These are phyloP conservation scores for Drosophila funebris DNA, from an alignment of 1,140 invertebrate genomes.

Conservation along the genomic window DNA sequence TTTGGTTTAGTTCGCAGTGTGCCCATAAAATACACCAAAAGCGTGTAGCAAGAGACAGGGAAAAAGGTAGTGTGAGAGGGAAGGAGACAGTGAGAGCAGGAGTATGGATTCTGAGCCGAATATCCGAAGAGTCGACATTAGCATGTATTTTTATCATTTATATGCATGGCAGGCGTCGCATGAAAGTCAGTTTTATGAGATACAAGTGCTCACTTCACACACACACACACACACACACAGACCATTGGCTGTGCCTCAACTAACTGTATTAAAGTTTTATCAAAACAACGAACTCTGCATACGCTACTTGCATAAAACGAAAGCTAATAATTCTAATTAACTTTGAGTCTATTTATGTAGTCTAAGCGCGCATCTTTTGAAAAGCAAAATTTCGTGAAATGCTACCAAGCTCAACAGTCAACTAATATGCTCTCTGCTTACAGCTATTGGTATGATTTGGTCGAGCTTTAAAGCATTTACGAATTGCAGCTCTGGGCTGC, in stretches of 20 bases:
- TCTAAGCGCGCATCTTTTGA: no score
- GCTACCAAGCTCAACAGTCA: not conserved
- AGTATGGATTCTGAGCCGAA: constrained; percentile 9
- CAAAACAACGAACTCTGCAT: constrained; percentile 1
- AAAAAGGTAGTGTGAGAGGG: not conserved
- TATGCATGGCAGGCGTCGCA: constrained; percentile 74
- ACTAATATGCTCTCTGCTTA: not conserved
- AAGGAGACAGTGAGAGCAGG: constrained; percentile 1
- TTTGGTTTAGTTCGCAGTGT: constrained; percentile 55
- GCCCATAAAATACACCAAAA: constrained; percentile 45
- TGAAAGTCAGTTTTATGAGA: constrained; percentile 71
- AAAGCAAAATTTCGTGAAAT: not conserved
- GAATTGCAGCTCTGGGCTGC: constrained; percentile 29
- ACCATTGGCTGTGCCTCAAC: no score
- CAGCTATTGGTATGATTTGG: not conserved
- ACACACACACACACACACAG: not conserved
- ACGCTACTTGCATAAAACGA: not conserved
- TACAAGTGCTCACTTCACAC: constrained; percentile 1
- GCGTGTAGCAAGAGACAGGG: not conserved
- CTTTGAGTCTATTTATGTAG: not conserved
- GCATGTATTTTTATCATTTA: constrained; percentile 79
- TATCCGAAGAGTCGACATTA: constrained; percentile 45
- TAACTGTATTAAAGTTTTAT: not conserved
- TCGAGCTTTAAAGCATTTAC: constrained; percentile 43
- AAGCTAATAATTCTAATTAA: not conserved